Base-by-base conservation (phyloP, 1,140 invertebrate genomes). In the Charaxes varanes region DNA sequence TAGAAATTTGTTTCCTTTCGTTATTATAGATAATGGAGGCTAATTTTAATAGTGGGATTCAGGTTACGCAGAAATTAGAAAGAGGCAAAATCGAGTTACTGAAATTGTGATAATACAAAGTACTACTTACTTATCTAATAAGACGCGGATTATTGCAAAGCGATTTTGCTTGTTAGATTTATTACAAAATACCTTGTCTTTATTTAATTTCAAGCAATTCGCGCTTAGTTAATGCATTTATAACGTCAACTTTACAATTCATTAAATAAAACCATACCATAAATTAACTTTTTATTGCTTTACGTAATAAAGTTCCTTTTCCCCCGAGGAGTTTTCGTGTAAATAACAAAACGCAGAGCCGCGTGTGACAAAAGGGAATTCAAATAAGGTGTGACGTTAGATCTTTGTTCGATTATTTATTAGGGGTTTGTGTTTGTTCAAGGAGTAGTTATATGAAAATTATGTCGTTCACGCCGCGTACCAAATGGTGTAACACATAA, bases 391-490 rank as follows among this genome's bases (percentile, higher is more conserved):
- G 66, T 54, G 73, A 82, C 78, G 54, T 64, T 62, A 35, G 53
- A 57, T 47, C 65, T 71, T 78, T 78, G 76, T 82, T 62, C 21
- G 11, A 41, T 72, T 67, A 82, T 80, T 82, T 82, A 82, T 80
- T 67, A 47, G 48, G 40, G 57, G 37, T 55, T 62, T 52, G 57
- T 66, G 61, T 72, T 63, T 70, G 56, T 68, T 68, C 66, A 62
- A 61, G 56, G 52, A 62, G 74, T 67, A 70, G 62, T 81, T 73
- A 78, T 79, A 68, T 65, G 56, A 71, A 67, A 77, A 76, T 79
- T 73, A 77, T 76, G 66, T 63, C 62, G 51, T 59, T 62, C 22
- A 13, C 22, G 21, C 4, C 11, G 22, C 30, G 26, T 3, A 13
- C 41, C 13, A 36, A 44, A 44, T 44, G 41, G 37, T 44, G 27